Percentiles rank a stretch among this genome's conserved stretches.
These are phyloP conservation scores for Oryzaephilus surinamensis DNA, from an alignment of 1,140 invertebrate species.

Conservation along the genomic window DNA sequence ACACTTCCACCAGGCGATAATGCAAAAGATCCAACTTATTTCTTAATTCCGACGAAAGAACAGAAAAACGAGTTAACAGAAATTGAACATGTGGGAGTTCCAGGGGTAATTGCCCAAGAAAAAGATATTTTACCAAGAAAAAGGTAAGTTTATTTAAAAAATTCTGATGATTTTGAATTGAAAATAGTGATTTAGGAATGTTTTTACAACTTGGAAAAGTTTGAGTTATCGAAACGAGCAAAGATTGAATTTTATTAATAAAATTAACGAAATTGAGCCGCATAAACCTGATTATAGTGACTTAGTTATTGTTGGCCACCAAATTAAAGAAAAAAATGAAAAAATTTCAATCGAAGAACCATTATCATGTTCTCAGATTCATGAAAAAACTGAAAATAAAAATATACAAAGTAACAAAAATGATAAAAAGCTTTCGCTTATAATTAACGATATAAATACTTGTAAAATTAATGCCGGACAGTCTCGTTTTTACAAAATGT, in stretches of 20 bases:
- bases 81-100: conserved; percentile 17
- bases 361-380: too few species aligned
- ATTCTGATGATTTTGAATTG: too few species aligned
- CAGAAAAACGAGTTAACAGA: conserved; percentile 20
- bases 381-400: neutral
- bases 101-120: conserved; percentile 13
- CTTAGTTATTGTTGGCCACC: conserved; percentile 4
- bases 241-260: conserved; percentile 6
- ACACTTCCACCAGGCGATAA: conserved; percentile 12
- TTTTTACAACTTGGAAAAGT: conserved; percentile 13
- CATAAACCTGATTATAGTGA: conserved; percentile 11
- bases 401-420: too few species aligned
- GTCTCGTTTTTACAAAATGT: conserved; percentile 11
- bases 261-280: conserved; percentile 12
- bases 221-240: conserved; percentile 12
- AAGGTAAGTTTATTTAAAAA: conserved; percentile 14
- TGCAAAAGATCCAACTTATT: conserved; percentile 11
- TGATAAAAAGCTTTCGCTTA: too few species aligned
- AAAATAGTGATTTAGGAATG: conserved; percentile 11
- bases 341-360: too few species aligned
- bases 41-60: conserved; percentile 15
- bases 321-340: conserved; percentile 3
- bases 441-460: neutral
- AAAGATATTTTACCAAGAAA: conserved; percentile 18
- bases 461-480: neutral